A percentile compares a stretch with the other conserved stretches of the same genome.
phyloP scores from a whole-genome alignment of 1,140 invertebrate genomes.

The Zeugodacus cucurbitae region DNA sequence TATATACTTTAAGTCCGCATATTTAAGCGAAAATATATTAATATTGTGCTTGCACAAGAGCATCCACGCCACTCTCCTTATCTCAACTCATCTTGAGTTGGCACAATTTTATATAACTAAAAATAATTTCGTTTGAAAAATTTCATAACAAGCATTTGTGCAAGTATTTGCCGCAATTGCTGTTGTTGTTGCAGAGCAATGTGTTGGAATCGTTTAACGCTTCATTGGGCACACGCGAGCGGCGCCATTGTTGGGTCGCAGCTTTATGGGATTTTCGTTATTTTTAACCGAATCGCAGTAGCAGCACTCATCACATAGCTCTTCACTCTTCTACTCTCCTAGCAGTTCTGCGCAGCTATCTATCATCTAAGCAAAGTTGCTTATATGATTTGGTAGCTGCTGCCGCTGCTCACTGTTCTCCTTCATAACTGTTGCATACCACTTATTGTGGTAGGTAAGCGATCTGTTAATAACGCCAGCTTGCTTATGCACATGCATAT shows the following conservation, averaged over 20 bases:
- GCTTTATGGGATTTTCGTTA: background rate
- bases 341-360: too few species aligned
- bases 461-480: background rate
- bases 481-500: background rate
- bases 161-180: background rate
- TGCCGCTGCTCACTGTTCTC: background rate
- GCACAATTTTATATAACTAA: background rate
- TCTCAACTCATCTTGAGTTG: background rate
- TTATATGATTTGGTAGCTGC: background rate
- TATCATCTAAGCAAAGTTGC: background rate
- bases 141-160: background rate
- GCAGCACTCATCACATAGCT: too few species aligned
- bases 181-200: background rate
- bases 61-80: background rate
- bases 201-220: conserved; percentile 22
- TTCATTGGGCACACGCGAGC: background rate
- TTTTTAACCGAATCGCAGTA: background rate
- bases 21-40: background rate
- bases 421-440: background rate
- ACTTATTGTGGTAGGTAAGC: background rate
- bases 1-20: background rate
- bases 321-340: background rate
- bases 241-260: background rate
- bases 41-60: background rate
- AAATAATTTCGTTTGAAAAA: conserved; percentile 18